Evolutionary conservation across 2,888 invertebrate species (phyloP).

Genomic region (Dastarcus helophoroides): DNA sequence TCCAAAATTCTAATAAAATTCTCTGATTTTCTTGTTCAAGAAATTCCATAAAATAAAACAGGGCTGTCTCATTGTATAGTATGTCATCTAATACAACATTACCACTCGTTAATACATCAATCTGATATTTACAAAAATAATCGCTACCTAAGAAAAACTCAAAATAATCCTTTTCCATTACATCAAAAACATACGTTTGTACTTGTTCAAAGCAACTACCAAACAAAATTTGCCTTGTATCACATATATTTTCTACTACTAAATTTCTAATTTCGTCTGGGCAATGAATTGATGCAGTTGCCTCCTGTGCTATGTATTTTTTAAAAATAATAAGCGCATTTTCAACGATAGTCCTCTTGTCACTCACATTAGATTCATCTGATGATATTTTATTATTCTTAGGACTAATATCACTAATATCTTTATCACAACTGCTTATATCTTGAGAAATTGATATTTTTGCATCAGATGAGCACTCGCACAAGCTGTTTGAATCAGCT

Average conservation of each 20-base stretch:
- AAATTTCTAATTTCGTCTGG: slow-evolving; percentile 46
- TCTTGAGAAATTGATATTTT: slow-evolving; percentile 16
- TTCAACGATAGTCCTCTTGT: slow-evolving; percentile 34
- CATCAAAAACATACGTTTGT: slow-evolving; percentile 51
- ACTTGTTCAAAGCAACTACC: slow-evolving; percentile 63
- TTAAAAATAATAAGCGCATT: slow-evolving; percentile 64
- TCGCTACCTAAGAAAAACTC: slow-evolving; percentile 74
- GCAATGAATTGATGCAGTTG: slow-evolving; percentile 47
- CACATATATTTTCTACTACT: slow-evolving; percentile 55
- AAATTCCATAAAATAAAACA: slow-evolving; percentile 94
- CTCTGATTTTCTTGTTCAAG: slow-evolving; percentile 76
- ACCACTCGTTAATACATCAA: slow-evolving; percentile 77
- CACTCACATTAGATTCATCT: slow-evolving; percentile 10
- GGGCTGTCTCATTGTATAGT: slow-evolving; percentile 77
- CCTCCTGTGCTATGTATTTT: slow-evolving; percentile 63
- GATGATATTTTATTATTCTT: slow-evolving; percentile 15
- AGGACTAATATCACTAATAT: slow-evolving; percentile 28
- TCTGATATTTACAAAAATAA: slow-evolving; percentile 84
- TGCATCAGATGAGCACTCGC: slow-evolving; percentile 25
- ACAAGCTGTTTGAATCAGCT: slow-evolving; percentile 32
- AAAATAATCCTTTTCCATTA: slow-evolving; percentile 65
- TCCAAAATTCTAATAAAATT: slow-evolving; percentile 77
- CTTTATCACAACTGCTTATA: slow-evolving; percentile 28
- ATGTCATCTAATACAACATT: slow-evolving; percentile 76
- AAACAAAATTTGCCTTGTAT: slow-evolving; percentile 52